Evolutionary conservation across 2,888 invertebrate species (phyloP), one percentile per base, ranked within the genome.

Genomic region (Apoderus coryli): DNA sequence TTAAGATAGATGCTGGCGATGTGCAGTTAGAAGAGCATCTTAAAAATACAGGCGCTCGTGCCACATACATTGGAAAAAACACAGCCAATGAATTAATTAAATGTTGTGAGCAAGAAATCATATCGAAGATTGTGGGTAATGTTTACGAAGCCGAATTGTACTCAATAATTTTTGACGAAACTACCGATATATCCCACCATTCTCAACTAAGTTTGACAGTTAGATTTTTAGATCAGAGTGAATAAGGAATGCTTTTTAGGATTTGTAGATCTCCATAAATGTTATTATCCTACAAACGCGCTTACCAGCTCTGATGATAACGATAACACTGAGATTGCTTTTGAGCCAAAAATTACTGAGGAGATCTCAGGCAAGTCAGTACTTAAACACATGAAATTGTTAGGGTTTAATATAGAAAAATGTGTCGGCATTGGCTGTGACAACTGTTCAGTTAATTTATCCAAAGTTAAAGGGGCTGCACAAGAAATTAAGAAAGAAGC

Each of bases 41-140:
- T 28, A 27, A 31, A 13, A 28, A 14, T 16, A 16, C 32, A 16
- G 25, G 10, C 10, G 10, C 31, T 14, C 11, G 28, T 22, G 29
- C 23, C 14, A 32, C 29, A 5, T 29, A 35, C 24, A 35, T 35
- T 10, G 28, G 36, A 22, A 36, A 36, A 25, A 33, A 23, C n/a
- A 22, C 23, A 15, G 27, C 29, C 15, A 32, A 33, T 14, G 14
- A 28, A 13, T 16, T 30, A 9, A 36, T n/a, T n/a, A n/a, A n/a
- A n/a, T n/a, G n/a, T n/a, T n/a, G n/a, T n/a, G n/a, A n/a, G n/a
- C n/a, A n/a, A n/a, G n/a, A n/a, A n/a, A n/a, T n/a, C n/a, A n/a
- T n/a, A n/a, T n/a, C n/a, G n/a, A n/a, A n/a, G n/a, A n/a, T n/a
- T n/a, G n/a, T n/a, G n/a, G n/a, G n/a, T n/a, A 12, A 25, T n/a